A percentile compares a stretch with the other conserved stretches of the same genome.
Evolutionary conservation across 2,888 invertebrate genomes (phyloP).

Genomic region (Oligia strigilis): DNA sequence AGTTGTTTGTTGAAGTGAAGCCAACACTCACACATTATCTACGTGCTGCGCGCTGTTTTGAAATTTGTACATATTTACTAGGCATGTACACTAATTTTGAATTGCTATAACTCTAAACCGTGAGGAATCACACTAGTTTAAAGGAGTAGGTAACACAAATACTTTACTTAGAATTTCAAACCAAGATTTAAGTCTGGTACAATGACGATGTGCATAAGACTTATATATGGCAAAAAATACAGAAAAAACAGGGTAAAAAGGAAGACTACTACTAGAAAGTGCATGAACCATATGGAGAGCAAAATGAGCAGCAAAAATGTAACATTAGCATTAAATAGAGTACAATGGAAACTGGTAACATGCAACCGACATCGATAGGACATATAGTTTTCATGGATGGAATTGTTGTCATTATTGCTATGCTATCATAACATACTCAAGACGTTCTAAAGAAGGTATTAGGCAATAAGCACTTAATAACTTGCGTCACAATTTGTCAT

Average conservation of each 20-base stretch:
- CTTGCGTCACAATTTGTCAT: constrained; percentile 32
- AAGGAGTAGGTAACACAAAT: neutral
- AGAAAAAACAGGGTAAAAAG: neutral
- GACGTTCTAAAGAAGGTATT: constrained; percentile 10
- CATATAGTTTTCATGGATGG: neutral
- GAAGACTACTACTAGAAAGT: neutral
- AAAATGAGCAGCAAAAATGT: neutral
- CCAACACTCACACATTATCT: constrained; percentile 61
- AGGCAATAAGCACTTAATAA: constrained; percentile 5
- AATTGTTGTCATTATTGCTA: constrained; percentile 5
- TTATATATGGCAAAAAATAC: neutral
- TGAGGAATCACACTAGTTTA: neutral
- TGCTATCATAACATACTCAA: neutral
- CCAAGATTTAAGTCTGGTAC: neutral
- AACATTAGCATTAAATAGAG: neutral
- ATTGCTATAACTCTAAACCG: neutral
- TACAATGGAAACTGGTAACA: constrained; percentile 4
- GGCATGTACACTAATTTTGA: neutral
- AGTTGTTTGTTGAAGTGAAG: constrained; percentile 72
- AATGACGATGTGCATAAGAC: neutral
- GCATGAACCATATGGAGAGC: neutral
- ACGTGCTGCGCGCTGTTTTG: constrained; percentile 40
- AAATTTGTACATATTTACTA: constrained; percentile 31
- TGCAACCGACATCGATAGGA: neutral
- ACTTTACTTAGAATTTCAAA: neutral